Percentiles rank a stretch among this genome's conserved stretches.
Evolutionary conservation across 2,888 invertebrate genomes (phyloP).

Genomic region (Drosophila antonietae): DNA sequence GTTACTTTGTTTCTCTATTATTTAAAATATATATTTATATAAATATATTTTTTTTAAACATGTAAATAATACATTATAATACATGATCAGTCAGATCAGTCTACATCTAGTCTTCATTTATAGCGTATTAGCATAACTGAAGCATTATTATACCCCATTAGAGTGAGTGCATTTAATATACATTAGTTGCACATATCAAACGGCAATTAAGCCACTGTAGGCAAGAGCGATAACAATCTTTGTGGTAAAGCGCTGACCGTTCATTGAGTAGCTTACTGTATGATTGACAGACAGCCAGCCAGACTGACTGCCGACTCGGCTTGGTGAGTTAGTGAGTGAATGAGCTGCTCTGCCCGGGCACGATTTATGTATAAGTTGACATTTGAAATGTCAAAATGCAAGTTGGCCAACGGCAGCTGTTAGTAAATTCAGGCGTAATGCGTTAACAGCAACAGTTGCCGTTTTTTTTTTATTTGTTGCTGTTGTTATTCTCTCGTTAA

Average conservation of each 20-base stretch:
- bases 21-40: too few relatives aligned
- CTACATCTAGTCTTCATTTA: neutral
- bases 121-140: neutral
- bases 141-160: neutral
- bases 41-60: neutral
- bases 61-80: too few relatives aligned
- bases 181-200: constrained; percentile 56
- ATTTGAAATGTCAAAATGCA: constrained; percentile 74
- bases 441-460: constrained; percentile 33
- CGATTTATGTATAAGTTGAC: constrained; percentile 69
- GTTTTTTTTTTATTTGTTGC: constrained; percentile 11
- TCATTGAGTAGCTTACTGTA: constrained; percentile 43
- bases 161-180: constrained; percentile 16
- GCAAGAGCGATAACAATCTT: constrained; percentile 70
- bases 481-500: constrained; percentile 61
- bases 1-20: too few relatives aligned
- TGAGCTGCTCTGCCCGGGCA: constrained; percentile 41
- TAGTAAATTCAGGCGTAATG: constrained; percentile 40
- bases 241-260: constrained; percentile 57
- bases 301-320: constrained; percentile 5
- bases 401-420: constrained; percentile 47
- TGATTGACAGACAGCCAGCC: constrained; percentile 32
- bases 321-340: constrained; percentile 25
- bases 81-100: too few relatives aligned
- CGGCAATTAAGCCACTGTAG: constrained; percentile 70